A percentile compares a stretch with the other conserved stretches of the same genome.
Conservation (phyloP, 2,113 vertebrate species). For the Prochilodus magdalenae region DNA sequence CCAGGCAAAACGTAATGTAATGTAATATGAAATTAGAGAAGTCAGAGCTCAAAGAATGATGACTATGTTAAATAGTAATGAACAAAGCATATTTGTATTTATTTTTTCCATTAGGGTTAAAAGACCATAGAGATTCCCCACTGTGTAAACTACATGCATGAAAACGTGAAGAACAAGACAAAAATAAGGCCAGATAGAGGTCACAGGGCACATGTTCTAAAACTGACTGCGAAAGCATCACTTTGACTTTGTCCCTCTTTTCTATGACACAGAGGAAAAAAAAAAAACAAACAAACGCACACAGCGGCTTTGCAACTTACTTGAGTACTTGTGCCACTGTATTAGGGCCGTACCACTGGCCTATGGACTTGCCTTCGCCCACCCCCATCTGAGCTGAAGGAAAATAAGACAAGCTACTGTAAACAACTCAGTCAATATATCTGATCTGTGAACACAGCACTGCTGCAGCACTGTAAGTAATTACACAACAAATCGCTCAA, state of each 20-base stretch:
- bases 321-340: conserved; percentile 97
- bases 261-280: neutral
- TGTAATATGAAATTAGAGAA: too few relatives aligned
- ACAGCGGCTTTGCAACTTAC: conserved; percentile 76
- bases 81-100: too few relatives aligned
- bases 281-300: neutral
- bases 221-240: neutral
- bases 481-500: neutral
- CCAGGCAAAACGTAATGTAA: too few relatives aligned
- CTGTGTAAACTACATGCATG: neutral
- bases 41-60: too few relatives aligned
- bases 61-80: too few relatives aligned
- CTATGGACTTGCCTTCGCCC: conserved; percentile 96
- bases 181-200: neutral
- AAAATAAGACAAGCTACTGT: conserved; percentile 15
- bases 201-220: neutral
- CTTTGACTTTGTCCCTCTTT: neutral
- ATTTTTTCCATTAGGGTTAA: too few relatives aligned
- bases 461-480: neutral
- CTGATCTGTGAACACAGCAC: neutral
- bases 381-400: conserved; percentile 97
- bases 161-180: neutral
- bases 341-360: conserved; percentile 99
- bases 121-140: too few relatives aligned
- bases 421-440: neutral